Percentiles rank a stretch among this genome's conserved stretches.
Conservation (phyloP, 2,113 vertebrate species). For the Alectura lathami region DNA sequence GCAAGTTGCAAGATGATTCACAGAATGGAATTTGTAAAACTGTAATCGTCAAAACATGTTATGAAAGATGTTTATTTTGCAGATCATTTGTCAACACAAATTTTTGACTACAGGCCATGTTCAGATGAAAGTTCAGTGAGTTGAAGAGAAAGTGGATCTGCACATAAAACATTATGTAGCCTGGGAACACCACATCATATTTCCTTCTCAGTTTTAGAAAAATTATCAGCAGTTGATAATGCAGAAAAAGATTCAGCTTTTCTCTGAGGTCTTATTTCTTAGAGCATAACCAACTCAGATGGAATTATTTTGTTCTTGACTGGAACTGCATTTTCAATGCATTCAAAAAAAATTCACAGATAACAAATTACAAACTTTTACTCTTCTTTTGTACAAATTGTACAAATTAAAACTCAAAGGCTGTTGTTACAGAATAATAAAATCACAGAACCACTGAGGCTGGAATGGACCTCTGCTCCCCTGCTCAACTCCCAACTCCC, state of each 20-base stretch:
- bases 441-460: too few relatives aligned
- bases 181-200: background rate
- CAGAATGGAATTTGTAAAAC: background rate
- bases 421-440: too few relatives aligned
- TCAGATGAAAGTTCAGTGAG: background rate
- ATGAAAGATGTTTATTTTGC: background rate
- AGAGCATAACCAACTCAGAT: background rate
- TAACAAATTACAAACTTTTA: too few relatives aligned
- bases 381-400: too few relatives aligned
- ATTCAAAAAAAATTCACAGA: background rate
- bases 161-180: background rate
- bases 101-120: background rate
- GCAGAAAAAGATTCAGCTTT: background rate
- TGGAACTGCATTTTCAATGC: background rate
- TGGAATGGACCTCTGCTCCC: too few relatives aligned
- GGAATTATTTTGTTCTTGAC: fast-evolving
- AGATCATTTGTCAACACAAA: background rate
- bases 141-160: background rate
- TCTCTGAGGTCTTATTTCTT: background rate
- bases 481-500: too few relatives aligned
- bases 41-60: background rate
- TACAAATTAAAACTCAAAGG: too few relatives aligned
- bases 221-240: too few relatives aligned
- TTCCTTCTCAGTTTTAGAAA: background rate
- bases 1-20: background rate